Percentiles rank a stretch among this genome's conserved stretches.
Conservation (phyloP, 2,888 invertebrate genomes). For the Sphaerophoria rueppellii region DNA sequence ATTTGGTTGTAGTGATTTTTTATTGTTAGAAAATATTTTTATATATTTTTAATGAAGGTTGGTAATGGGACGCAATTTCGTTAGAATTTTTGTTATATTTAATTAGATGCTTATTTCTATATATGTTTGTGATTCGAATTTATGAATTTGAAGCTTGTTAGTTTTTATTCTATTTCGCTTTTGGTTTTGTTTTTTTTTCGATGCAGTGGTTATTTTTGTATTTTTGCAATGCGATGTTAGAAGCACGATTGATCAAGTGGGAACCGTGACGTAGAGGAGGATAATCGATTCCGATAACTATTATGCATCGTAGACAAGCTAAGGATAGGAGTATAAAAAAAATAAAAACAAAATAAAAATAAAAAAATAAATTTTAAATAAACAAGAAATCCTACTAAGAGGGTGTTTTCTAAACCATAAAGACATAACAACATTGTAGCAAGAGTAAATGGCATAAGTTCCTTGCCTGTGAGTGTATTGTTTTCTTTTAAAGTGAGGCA, state of each 20-base stretch:
- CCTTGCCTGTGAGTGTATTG: not conserved
- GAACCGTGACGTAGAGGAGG: constrained; percentile 35
- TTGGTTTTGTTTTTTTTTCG: constrained; percentile 46
- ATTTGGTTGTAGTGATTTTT: constrained; percentile 65
- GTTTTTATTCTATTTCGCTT: constrained; percentile 21
- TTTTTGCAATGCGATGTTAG: constrained; percentile 36
- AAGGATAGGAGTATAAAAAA: constrained; percentile 22
- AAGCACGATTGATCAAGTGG: constrained; percentile 52
- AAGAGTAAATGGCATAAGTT: not conserved
- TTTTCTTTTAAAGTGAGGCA: not conserved
- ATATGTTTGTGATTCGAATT: constrained; percentile 2
- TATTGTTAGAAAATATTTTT: constrained; percentile 19
- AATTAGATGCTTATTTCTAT: constrained; percentile 39
- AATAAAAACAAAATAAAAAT: constrained; percentile 15
- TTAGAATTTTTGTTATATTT: constrained; percentile 52
- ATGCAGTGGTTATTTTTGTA: constrained; percentile 37
- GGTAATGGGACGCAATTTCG: constrained; percentile 67
- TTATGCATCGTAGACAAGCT: constrained; percentile 41
- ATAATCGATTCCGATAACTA: not conserved
- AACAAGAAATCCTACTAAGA: not conserved
- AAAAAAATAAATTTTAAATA: constrained; percentile 11
- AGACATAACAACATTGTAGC: not conserved
- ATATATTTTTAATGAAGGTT: constrained; percentile 30
- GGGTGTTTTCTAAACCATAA: not conserved
- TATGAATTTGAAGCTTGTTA: constrained; percentile 51